Base-by-base conservation (phyloP, 30 jellyfish, hydroid and myxozoan species). In the Mastigias papua region DNA sequence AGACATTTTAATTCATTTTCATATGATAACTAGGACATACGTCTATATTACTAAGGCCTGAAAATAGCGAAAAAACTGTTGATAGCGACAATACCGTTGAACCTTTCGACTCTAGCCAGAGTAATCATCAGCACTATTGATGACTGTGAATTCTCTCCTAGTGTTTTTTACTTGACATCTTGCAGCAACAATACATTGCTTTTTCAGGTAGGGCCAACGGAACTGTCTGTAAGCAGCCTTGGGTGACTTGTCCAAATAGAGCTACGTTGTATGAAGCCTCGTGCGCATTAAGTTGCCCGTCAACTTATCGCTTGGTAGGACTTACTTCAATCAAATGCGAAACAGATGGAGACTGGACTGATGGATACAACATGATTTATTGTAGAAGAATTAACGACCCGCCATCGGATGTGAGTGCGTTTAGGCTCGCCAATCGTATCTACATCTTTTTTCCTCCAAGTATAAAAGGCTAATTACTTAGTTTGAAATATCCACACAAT, bases 321-420 rank as follows among this genome's bases (percentile, higher is more conserved):
- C 68, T 75, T 51, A 58, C 82, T 0, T 20, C 95, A 46, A 78
- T 89, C 62, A 71, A 87, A 1, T 94, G 99, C 48, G 93, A 89
- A 25, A n/a, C 99, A n/a, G 37, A 80, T 65, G 99, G 97, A 25
- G 62, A 54, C 11, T 94, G 99, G 99, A 42, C 95, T 0, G 65
- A 86, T 25, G 86, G 86, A 22, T 70, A 46, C 29, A 35, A 23
- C 1, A 54, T 77, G 54, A 75, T 88, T 23, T 87, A 87, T 54
- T 94, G 99, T 80, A 84, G 87, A 31, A 72, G 97, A 51, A 84
- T 73, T 77, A 94, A 94, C 58, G 95, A 94, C 2, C 97, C 97
- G 0, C 97, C 99, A 4, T 71, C 97, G 0, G 85, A 89, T 70
- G 99, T 94, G 81, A 76, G 95, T 34, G 20, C 17, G 26, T 54